phyloP scores from a whole-genome alignment of 2,797 vertebrate genomes.

The Lepidocolaptes lacrymiger region DNA sequence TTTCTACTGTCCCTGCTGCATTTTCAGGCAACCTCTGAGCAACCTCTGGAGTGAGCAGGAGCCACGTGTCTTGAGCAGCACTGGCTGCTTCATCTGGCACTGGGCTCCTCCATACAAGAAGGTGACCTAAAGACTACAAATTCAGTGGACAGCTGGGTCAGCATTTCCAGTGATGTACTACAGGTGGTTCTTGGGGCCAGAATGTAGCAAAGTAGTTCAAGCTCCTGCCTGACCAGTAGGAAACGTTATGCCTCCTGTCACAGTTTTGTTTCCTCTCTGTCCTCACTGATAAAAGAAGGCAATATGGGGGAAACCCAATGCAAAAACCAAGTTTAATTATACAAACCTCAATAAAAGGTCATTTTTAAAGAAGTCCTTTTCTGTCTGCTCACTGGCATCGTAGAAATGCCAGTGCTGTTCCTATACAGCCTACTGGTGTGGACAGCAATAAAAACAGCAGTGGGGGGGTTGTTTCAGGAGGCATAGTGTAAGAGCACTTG shows the following conservation, averaged over 20 bases:
- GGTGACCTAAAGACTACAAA: not conserved
- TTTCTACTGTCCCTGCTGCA: not conserved
- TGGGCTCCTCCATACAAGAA: not conserved
- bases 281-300: not conserved
- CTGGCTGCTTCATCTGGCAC: not conserved
- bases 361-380: not conserved
- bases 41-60: not conserved
- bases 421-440: not conserved
- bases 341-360: not conserved
- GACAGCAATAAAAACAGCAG: not conserved
- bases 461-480: not conserved
- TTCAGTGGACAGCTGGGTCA: not conserved
- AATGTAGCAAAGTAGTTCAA: not conserved
- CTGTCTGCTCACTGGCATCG: not conserved
- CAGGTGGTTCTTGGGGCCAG: not conserved
- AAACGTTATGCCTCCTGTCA: not conserved
- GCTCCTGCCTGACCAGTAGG: not conserved
- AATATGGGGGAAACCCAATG: not conserved
- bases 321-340: not conserved
- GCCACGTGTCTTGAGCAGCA: fast-evolving
- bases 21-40: not conserved
- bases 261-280: not conserved
- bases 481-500: not conserved
- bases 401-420: not conserved
- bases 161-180: not conserved